A percentile compares a stretch with the other conserved stretches of the same genome.
Conservation (phyloP, 2,888 invertebrate species). For the Drosophila ezoana region DNA sequence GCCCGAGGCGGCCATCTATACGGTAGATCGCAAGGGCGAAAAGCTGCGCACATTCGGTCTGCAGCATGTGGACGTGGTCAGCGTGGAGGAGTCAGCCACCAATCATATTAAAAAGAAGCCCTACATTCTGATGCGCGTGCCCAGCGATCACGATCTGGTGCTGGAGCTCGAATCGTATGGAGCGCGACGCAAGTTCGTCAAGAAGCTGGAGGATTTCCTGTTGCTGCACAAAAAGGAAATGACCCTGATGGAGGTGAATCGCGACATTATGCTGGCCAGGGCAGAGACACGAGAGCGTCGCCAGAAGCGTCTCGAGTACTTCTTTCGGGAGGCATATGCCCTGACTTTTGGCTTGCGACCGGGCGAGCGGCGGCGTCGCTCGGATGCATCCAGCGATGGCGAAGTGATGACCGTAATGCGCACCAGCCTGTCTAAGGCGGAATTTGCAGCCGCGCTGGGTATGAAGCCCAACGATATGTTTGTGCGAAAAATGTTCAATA, state of each 20-base stretch:
- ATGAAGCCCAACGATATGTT: slow-evolving; percentile 98
- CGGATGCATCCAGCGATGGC: slow-evolving; percentile 90
- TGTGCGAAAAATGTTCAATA: slow-evolving; percentile 98
- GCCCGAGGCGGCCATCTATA: slow-evolving; percentile 93
- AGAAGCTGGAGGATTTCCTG: slow-evolving; percentile 94
- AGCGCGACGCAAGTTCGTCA: slow-evolving; percentile 93
- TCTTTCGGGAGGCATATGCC: slow-evolving; percentile 98
- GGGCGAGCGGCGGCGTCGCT: slow-evolving; percentile 91
- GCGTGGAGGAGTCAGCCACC: slow-evolving; percentile 96
- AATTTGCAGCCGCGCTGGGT: slow-evolving; percentile 97
- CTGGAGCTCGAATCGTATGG: slow-evolving; percentile 94
- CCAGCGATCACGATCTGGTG: slow-evolving; percentile 96
- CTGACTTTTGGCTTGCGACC: slow-evolving; percentile 94
- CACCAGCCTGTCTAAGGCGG: slow-evolving; percentile 94
- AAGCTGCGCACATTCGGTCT: slow-evolving; percentile 93
- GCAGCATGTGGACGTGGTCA: slow-evolving; percentile 90
- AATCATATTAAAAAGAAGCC: slow-evolving; percentile 90
- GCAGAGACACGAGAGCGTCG: slow-evolving; percentile 97
- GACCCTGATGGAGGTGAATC: slow-evolving; percentile 89
- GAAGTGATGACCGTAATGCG: slow-evolving; percentile 97
- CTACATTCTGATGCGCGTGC: slow-evolving; percentile 92
- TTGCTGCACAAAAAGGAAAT: slow-evolving; percentile 93
- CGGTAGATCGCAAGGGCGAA: slow-evolving; percentile 96
- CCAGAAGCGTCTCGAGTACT: slow-evolving; percentile 96
- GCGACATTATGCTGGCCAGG: slow-evolving; percentile 94